phyloP scores from a whole-genome alignment of 2,888 invertebrate species.

The Clunio marinus region DNA sequence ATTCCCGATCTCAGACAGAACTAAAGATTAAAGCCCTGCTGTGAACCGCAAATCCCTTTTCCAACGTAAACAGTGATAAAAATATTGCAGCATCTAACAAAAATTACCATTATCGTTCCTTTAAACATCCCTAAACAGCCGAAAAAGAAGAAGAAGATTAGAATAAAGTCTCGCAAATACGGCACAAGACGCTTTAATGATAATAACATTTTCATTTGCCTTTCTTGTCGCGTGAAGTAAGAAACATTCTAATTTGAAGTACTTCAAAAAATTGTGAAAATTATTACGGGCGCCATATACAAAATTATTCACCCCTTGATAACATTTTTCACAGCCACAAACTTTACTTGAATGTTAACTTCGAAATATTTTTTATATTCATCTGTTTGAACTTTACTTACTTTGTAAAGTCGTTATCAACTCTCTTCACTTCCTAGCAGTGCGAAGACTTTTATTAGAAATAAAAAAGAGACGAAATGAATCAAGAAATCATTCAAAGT shows the following conservation, averaged over 20 bases:
- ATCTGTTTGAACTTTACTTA: constrained; percentile 28
- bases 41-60: neutral
- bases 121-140: neutral
- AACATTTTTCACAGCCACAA: neutral
- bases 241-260: neutral
- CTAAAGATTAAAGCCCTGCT: neutral
- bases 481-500: too few relatives aligned
- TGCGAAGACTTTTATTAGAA: too few relatives aligned
- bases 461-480: neutral
- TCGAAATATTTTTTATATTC: neutral
- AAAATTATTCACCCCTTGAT: constrained; percentile 37
- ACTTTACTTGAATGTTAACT: neutral
- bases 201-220: constrained; percentile 20
- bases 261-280: neutral
- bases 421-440: constrained; percentile 6
- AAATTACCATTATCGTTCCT: constrained; percentile 10
- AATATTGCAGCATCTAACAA: neutral
- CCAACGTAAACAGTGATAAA: neutral
- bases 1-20: neutral
- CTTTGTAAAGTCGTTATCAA: constrained; percentile 29
- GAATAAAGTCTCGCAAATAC: too few relatives aligned
- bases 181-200: constrained; percentile 20
- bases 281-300: neutral
- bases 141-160: neutral
- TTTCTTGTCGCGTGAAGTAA: neutral